Percentiles rank a stretch among this genome's conserved stretches.
phyloP scores from a whole-genome alignment of 2,797 vertebrate genomes.

The Buphagus erythrorhynchus region DNA sequence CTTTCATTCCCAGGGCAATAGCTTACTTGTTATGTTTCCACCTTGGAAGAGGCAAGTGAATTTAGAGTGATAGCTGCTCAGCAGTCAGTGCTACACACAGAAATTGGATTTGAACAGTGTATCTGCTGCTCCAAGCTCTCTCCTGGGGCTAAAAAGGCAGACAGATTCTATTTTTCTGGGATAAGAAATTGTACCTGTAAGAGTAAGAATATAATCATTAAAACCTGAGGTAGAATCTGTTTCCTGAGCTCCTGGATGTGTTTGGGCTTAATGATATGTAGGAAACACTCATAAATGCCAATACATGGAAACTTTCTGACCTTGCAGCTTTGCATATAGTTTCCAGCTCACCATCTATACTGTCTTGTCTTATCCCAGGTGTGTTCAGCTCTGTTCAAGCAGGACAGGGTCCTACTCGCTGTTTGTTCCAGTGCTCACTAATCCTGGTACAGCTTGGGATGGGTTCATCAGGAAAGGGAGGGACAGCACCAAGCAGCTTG shows the following conservation, averaged over 20 bases:
- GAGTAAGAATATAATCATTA: not conserved
- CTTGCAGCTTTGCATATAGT: not conserved
- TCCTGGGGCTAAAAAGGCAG: not conserved
- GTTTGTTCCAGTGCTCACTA: not conserved
- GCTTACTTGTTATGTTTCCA: not conserved
- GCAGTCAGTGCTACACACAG: fast-evolving
- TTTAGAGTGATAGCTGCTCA: not conserved
- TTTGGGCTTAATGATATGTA: not conserved
- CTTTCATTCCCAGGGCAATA: not conserved
- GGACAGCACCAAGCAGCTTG: not conserved
- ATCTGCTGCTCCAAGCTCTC: not conserved
- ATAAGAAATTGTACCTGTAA: not conserved
- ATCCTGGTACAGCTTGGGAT: not conserved
- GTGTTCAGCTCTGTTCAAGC: not conserved
- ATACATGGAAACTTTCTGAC: not conserved
- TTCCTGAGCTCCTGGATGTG: not conserved
- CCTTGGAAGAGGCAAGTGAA: not conserved
- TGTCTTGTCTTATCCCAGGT: not conserved
- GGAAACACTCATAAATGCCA: not conserved
- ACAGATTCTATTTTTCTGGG: not conserved
- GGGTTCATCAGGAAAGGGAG: not conserved
- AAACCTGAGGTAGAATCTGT: not conserved
- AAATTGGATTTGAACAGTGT: not conserved
- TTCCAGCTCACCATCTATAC: not conserved
- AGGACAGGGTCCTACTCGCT: not conserved